A percentile compares a stretch with the other conserved stretches of the same genome.
Evolutionary conservation across 2,113 vertebrate genomes (phyloP).

Genomic region (Rhineura floridana): DNA sequence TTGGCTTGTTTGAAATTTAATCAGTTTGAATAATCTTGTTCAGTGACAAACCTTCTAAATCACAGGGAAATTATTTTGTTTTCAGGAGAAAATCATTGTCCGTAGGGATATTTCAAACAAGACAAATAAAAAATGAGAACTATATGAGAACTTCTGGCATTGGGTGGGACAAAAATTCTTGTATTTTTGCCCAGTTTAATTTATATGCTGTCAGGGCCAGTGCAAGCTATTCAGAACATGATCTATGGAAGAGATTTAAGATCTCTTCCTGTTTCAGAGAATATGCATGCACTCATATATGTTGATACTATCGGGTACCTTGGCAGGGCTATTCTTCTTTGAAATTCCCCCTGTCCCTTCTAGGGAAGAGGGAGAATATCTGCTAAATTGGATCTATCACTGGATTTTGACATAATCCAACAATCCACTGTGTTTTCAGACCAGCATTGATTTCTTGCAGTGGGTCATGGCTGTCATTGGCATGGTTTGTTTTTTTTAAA

Average conservation of each 20-base stretch:
- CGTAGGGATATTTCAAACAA: constrained; percentile 55
- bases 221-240: constrained; percentile 44
- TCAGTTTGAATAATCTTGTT: constrained; percentile 70
- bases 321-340: background rate
- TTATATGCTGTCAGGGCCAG: constrained; percentile 34
- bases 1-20: constrained; percentile 69
- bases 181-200: constrained; percentile 63
- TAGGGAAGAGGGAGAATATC: no score
- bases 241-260: constrained; percentile 35
- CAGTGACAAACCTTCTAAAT: constrained; percentile 68
- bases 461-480: no score
- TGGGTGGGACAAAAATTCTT: constrained; percentile 59
- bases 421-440: no score
- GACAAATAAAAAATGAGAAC: constrained; percentile 65
- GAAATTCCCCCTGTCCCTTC: no score
- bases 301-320: background rate
- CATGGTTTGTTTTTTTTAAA: no score
- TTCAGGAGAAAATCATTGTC: constrained; percentile 60
- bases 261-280: background rate
- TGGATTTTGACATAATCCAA: no score
- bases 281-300: no score
- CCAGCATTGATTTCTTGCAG: no score
- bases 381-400: no score
- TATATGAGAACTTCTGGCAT: constrained; percentile 53
- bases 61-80: constrained; percentile 65